phyloP scores from a whole-genome alignment of 2,888 invertebrate genomes.

The Cosmia pyralina region DNA sequence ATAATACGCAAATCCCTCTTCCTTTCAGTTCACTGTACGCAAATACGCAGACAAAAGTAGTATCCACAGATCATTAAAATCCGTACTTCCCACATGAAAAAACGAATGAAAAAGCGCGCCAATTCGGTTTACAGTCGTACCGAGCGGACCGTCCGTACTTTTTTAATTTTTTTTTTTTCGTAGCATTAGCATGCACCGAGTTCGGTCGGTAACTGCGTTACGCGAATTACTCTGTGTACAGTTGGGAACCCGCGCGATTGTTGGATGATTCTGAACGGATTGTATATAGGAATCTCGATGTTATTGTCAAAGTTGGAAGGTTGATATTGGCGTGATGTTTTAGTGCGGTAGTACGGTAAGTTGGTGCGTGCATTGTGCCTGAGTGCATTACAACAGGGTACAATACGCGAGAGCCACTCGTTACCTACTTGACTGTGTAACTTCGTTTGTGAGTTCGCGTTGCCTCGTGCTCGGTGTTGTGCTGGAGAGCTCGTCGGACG shows the following conservation, averaged over 20 bases:
- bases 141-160: slow-evolving; percentile 69
- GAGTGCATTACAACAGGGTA: slow-evolving; percentile 77
- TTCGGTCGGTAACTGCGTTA: slow-evolving; percentile 85
- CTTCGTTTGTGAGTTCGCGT: slow-evolving; percentile 86
- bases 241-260: slow-evolving; percentile 52
- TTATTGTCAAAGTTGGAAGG: slow-evolving; percentile 21
- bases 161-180: slow-evolving; percentile 72
- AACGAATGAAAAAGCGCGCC: slow-evolving; percentile 68
- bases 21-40: slow-evolving; percentile 17
- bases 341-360: slow-evolving; percentile 48
- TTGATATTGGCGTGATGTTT: slow-evolving; percentile 42
- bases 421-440: slow-evolving; percentile 90
- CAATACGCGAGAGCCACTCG: slow-evolving; percentile 86
- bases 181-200: slow-evolving; percentile 84
- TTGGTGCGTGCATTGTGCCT: slow-evolving; percentile 66
- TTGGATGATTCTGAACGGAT: slow-evolving; percentile 43
- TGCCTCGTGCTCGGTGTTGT: slow-evolving; percentile 64
- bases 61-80: slow-evolving; percentile 65
- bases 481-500: slow-evolving; percentile 67
- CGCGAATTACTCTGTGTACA: slow-evolving; percentile 69
- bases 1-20: slow-evolving; percentile 33
- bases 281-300: slow-evolving; percentile 38
- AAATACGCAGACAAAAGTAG: slow-evolving; percentile 38
- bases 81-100: slow-evolving; percentile 51
- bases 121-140: slow-evolving; percentile 77